Percentiles rank a stretch among this genome's conserved stretches.
Evolutionary conservation across 1,140 invertebrate genomes (phyloP).

Genomic region (Grapholita molesta): DNA sequence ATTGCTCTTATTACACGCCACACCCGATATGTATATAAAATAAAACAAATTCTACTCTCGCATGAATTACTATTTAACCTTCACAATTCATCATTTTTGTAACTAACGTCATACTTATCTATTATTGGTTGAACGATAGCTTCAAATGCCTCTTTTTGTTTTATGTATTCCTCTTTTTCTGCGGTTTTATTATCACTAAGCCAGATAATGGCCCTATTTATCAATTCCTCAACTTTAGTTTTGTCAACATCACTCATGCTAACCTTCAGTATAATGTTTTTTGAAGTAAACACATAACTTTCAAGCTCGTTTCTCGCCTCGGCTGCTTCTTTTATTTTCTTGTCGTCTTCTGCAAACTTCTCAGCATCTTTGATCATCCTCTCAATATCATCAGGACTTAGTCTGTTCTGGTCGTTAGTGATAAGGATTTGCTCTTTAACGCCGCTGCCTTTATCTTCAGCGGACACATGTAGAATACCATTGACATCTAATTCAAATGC

Average conservation of each 20-base stretch:
- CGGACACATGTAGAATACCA: slow-evolving; percentile 79
- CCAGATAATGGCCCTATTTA: slow-evolving; percentile 70
- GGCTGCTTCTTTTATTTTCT: slow-evolving; percentile 81
- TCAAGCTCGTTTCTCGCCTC: slow-evolving; percentile 87
- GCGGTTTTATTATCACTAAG: slow-evolving; percentile 80
- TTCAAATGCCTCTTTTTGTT: background rate
- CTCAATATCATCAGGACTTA: slow-evolving; percentile 74
- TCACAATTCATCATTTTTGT: background rate
- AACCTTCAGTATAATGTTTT: slow-evolving; percentile 82
- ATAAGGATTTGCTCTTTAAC: slow-evolving; percentile 72
- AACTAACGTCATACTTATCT: background rate
- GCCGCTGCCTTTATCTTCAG: slow-evolving; percentile 70
- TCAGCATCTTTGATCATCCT: slow-evolving; percentile 84
- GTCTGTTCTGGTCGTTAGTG: slow-evolving; percentile 75
- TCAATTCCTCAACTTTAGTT: slow-evolving; percentile 74
- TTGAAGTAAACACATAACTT: slow-evolving; percentile 86
- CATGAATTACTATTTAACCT: too few species aligned
- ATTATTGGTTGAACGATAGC: background rate
- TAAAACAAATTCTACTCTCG: too few species aligned
- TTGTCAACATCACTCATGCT: slow-evolving; percentile 80
- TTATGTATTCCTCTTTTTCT: slow-evolving; percentile 80
- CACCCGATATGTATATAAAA: too few species aligned
- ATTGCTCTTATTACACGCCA: too few species aligned
- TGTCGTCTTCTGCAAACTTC: slow-evolving; percentile 81
- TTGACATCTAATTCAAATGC: slow-evolving; percentile 79